These are phyloP conservation scores for Eupithecia subfuscata DNA, from an alignment of 2,888 invertebrate genomes.

Conservation along the genomic window DNA sequence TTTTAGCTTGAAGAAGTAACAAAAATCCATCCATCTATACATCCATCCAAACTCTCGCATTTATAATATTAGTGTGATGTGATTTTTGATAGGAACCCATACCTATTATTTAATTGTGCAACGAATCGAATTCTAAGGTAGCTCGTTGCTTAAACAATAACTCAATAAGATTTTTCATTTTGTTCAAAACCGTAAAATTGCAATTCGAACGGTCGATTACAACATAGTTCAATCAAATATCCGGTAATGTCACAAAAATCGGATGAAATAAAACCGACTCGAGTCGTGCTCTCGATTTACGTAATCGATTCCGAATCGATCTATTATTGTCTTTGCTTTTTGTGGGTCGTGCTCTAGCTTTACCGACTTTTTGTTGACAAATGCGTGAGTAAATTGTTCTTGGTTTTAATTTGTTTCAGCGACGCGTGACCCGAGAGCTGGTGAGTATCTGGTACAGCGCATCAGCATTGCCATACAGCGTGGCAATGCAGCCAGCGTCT, in stretches of 20 bases:
- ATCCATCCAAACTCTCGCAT: too few relatives aligned
- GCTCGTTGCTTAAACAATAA: slow-evolving; percentile 26
- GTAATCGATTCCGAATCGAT: slow-evolving; percentile 59
- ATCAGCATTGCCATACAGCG: too few relatives aligned
- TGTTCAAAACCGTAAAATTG: slow-evolving; percentile 31
- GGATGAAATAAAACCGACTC: slow-evolving; percentile 49
- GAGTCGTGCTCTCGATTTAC: slow-evolving; percentile 62
- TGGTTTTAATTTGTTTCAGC: background rate
- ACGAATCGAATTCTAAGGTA: background rate
- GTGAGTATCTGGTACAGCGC: too few relatives aligned
- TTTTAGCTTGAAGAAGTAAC: too few relatives aligned
- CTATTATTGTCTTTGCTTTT: slow-evolving; percentile 59
- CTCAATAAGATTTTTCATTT: slow-evolving; percentile 23
- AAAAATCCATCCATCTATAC: too few relatives aligned
- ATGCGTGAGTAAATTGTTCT: slow-evolving; percentile 7
- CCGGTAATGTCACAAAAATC: slow-evolving; percentile 59
- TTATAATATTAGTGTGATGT: too few relatives aligned
- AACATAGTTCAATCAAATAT: slow-evolving; percentile 42
- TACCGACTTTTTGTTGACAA: slow-evolving; percentile 50
- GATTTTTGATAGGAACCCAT: background rate
- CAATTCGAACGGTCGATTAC: slow-evolving; percentile 41
- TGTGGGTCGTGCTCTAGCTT: slow-evolving; percentile 57
- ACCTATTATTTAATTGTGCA: background rate
- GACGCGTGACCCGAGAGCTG: too few relatives aligned
- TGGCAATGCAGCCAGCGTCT: too few relatives aligned